Conservation (phyloP, 2,888 invertebrate species). For the Xylota segnis region DNA sequence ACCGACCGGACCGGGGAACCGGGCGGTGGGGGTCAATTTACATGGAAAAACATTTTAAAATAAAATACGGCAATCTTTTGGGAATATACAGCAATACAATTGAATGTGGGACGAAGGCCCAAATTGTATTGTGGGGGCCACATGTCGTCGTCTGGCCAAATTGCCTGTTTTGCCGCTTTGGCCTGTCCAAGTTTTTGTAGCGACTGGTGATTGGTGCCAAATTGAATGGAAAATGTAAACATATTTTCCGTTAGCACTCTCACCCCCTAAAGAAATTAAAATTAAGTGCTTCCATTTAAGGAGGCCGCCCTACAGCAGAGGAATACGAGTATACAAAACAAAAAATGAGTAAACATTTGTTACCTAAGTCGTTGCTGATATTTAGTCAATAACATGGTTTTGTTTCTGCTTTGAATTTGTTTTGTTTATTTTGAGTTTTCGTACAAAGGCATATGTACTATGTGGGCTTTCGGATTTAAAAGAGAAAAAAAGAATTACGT, state of each 20-base stretch:
- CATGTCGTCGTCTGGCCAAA: conserved; percentile 69
- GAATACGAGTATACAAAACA: conserved; percentile 24
- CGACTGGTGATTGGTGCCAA: conserved; percentile 71
- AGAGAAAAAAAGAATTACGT: neutral
- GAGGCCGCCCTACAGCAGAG: conserved; percentile 49
- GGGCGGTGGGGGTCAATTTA: conserved; percentile 60
- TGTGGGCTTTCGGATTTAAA: neutral
- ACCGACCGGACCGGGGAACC: conserved; percentile 2
- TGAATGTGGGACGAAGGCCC: conserved; percentile 59
- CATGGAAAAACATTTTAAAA: conserved; percentile 75
- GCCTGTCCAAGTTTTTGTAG: conserved; percentile 46
- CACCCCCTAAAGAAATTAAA: conserved; percentile 63
- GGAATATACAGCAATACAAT: conserved; percentile 57
- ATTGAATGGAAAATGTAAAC: conserved; percentile 77
- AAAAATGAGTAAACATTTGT: conserved; percentile 47
- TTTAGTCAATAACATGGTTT: conserved; percentile 52
- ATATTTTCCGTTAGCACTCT: conserved; percentile 61
- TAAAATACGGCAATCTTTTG: conserved; percentile 74
- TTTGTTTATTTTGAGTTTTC: neutral
- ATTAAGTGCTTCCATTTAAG: conserved; percentile 73
- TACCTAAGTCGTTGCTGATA: conserved; percentile 21
- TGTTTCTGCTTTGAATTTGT: conserved; percentile 4
- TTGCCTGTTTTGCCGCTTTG: conserved; percentile 65
- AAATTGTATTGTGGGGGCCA: conserved; percentile 55
- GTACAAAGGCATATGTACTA: neutral